phyloP scores from a whole-genome alignment of 2,113 vertebrate species.

The Nicator chloris region DNA sequence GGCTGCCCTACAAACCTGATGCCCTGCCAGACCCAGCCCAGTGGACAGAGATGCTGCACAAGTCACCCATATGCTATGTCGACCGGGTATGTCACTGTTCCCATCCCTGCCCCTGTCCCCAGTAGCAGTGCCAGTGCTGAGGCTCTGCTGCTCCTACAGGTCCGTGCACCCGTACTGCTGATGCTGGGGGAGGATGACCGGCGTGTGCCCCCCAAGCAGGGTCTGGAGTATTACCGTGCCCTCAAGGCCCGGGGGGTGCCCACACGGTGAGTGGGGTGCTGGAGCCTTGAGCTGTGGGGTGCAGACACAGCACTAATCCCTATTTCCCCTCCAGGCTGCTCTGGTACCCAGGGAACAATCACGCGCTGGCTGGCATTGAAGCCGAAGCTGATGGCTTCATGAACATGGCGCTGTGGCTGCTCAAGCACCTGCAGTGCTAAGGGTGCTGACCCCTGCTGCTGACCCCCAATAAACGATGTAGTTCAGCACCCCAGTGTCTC shows the following conservation, averaged over 20 bases:
- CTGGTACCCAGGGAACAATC: slow-evolving; percentile 89
- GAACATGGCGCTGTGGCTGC: slow-evolving; percentile 89
- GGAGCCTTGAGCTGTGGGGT: fast-evolving
- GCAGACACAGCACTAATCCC: background rate
- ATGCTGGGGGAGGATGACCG: slow-evolving; percentile 88
- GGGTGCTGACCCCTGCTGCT: fast-evolving
- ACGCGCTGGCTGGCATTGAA: slow-evolving; percentile 85
- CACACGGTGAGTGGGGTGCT: slow-evolving; percentile 77
- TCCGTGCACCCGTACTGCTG: slow-evolving; percentile 85
- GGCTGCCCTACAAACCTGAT: slow-evolving; percentile 74
- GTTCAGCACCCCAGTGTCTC: background rate
- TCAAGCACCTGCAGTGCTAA: slow-evolving; percentile 77
- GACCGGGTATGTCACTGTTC: slow-evolving; percentile 65
- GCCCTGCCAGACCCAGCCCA: slow-evolving; percentile 73
- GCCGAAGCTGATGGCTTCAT: slow-evolving; percentile 92
- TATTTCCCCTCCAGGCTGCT: slow-evolving; percentile 77
- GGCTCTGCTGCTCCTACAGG: slow-evolving; percentile 62
- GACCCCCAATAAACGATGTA: background rate
- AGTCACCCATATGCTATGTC: slow-evolving; percentile 84
- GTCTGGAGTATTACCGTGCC: slow-evolving; percentile 91
- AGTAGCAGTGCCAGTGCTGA: background rate
- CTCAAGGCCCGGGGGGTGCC: slow-evolving; percentile 82
- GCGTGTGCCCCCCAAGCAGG: slow-evolving; percentile 89
- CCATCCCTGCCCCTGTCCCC: background rate
- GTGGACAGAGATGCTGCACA: slow-evolving; percentile 84